These are phyloP conservation scores for Trichacis sp. DNA, from an alignment of 2,888 invertebrate genomes.

Conservation along the genomic window DNA sequence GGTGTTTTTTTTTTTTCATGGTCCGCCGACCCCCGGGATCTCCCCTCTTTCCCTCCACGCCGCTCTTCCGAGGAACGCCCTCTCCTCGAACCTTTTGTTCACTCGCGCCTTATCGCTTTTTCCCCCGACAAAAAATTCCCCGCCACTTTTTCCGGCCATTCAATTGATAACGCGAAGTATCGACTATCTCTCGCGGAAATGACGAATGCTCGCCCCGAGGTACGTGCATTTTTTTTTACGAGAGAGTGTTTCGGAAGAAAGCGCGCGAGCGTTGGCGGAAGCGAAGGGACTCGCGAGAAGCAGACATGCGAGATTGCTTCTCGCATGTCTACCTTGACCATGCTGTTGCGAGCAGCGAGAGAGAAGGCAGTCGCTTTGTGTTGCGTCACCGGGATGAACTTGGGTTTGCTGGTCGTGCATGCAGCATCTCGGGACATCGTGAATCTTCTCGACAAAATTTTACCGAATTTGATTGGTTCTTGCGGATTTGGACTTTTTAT, in stretches of 20 bases:
- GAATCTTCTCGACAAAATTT: background rate
- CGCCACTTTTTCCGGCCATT: background rate
- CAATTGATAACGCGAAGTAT: background rate
- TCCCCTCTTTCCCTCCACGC: too few species aligned
- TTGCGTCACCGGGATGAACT: conserved; percentile 32
- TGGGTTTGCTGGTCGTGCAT: conserved; percentile 42
- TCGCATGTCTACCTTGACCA: conserved; percentile 20
- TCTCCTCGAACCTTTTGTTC: background rate
- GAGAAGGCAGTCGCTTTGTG: conserved; percentile 7
- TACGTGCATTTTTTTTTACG: too few species aligned
- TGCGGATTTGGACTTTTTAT: too few species aligned
- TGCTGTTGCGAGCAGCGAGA: conserved; percentile 9
- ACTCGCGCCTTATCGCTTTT: background rate
- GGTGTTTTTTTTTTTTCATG: too few species aligned
- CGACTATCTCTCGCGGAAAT: background rate
- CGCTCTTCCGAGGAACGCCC: too few species aligned
- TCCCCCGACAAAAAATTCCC: background rate
- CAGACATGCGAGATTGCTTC: conserved; percentile 42
- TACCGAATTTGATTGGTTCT: too few species aligned
- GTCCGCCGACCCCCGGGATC: too few species aligned
- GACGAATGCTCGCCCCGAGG: background rate
- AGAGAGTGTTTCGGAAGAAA: background rate
- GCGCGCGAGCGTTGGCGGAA: background rate
- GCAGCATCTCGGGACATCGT: conserved; percentile 26
- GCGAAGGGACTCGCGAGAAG: conserved; percentile 14